Evolutionary conservation across 1,140 invertebrate species (phyloP).

Genomic region (Procambarus clarkii): DNA sequence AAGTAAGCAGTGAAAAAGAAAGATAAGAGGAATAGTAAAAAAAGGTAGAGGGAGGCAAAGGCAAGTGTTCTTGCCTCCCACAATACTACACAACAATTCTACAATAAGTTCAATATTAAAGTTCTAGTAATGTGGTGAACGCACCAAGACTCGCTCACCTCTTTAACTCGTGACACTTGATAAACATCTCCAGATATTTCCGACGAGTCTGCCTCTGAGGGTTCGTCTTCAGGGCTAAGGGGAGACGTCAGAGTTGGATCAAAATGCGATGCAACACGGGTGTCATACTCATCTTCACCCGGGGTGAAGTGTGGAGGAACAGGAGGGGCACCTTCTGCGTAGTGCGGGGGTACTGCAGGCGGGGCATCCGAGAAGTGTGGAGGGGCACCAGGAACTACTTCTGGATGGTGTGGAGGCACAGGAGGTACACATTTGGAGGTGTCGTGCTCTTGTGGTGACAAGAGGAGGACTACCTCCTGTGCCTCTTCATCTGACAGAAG

Average conservation of each 20-base stretch:
- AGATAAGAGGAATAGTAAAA: neutral
- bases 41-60: neutral
- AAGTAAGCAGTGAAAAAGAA: neutral
- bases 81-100: no score
- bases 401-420: conserved; percentile 25
- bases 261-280: conserved; percentile 8
- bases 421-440: conserved; percentile 24
- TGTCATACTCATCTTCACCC: conserved; percentile 47
- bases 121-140: neutral
- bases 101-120: neutral
- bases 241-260: conserved; percentile 50
- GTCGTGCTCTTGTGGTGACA: conserved; percentile 39
- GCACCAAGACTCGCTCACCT: conserved; percentile 7
- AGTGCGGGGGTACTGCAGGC: conserved; percentile 20
- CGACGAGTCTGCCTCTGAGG: conserved; percentile 57
- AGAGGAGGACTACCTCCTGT: conserved; percentile 36
- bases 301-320: conserved; percentile 48
- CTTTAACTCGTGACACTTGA: conserved; percentile 47
- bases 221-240: conserved; percentile 58
- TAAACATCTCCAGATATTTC: conserved; percentile 38
- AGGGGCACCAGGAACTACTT: conserved; percentile 1
- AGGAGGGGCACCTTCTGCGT: conserved; percentile 16
- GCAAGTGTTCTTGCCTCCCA: no score
- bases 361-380: conserved; percentile 24
- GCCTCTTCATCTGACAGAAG: conserved; percentile 57